phyloP scores from a whole-genome alignment of 2,888 invertebrate genomes.

The Heliconius ismenius region DNA sequence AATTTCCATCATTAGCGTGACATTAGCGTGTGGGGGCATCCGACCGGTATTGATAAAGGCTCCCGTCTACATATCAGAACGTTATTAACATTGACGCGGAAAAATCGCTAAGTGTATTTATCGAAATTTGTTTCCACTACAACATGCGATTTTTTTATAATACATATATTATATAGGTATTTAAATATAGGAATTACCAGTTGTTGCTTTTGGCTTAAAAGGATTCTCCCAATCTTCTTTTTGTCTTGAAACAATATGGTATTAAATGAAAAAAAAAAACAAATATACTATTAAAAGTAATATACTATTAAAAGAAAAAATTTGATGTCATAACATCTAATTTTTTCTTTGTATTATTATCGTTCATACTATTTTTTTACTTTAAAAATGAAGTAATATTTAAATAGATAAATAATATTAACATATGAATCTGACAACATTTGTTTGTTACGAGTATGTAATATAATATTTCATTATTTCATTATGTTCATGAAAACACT shows the following conservation, averaged over 20 bases:
- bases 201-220: too few relatives aligned
- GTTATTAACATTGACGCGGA: slow-evolving; percentile 70
- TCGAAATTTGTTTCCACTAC: slow-evolving; percentile 54
- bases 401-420: too few relatives aligned
- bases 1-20: slow-evolving; percentile 28
- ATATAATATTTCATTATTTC: too few relatives aligned
- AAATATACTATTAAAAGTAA: not conserved
- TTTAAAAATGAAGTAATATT: too few relatives aligned
- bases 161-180: not conserved
- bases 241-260: not conserved
- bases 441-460: too few relatives aligned
- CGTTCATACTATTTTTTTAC: too few relatives aligned
- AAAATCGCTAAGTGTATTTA: slow-evolving; percentile 64
- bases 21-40: slow-evolving; percentile 34
- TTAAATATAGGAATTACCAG: too few relatives aligned
- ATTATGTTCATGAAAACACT: too few relatives aligned
- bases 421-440: too few relatives aligned
- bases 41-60: slow-evolving; percentile 34
- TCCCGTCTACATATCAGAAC: slow-evolving; percentile 44
- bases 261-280: not conserved
- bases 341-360: not conserved
- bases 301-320: not conserved
- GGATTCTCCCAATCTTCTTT: too few relatives aligned
- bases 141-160: slow-evolving; percentile 32
- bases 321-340: too few relatives aligned